These are phyloP conservation scores for Charanyca ferruginea DNA, from an alignment of 2,888 invertebrate species.

Conservation along the genomic window DNA sequence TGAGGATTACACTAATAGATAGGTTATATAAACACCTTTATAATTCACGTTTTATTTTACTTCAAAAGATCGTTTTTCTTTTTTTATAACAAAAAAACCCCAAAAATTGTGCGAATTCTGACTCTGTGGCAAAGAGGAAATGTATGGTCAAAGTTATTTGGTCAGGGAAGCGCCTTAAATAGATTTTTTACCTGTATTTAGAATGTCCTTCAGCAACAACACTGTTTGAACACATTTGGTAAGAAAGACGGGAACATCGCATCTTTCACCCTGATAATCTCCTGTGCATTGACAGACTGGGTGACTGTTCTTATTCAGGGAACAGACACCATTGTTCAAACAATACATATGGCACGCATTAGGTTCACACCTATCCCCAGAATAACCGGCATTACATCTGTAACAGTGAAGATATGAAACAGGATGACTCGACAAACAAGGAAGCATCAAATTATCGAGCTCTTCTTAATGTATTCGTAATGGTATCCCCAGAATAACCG, in stretches of 20 bases:
- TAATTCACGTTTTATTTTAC: no score
- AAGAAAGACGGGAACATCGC: background rate
- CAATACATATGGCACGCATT: background rate
- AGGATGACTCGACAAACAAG: no score
- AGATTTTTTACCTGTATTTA: background rate
- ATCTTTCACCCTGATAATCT: background rate
- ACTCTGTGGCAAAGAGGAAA: no score
- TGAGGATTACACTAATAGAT: no score
- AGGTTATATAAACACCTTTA: no score
- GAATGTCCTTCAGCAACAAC: background rate
- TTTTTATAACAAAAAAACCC: no score
- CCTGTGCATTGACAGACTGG: conserved; percentile 1
- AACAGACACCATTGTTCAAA: background rate
- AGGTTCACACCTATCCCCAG: background rate
- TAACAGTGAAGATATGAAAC: background rate
- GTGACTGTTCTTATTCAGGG: background rate
- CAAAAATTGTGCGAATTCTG: no score
- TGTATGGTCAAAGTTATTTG: no score
- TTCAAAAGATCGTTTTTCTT: no score
- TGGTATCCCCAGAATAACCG: background rate
- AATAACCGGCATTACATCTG: conserved; percentile 5
- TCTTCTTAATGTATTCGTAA: no score
- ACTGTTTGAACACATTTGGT: background rate
- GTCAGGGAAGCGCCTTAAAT: no score
- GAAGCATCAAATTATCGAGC: no score